Conservation (phyloP, 2,113 vertebrate genomes). For the Dromas ardeola region DNA sequence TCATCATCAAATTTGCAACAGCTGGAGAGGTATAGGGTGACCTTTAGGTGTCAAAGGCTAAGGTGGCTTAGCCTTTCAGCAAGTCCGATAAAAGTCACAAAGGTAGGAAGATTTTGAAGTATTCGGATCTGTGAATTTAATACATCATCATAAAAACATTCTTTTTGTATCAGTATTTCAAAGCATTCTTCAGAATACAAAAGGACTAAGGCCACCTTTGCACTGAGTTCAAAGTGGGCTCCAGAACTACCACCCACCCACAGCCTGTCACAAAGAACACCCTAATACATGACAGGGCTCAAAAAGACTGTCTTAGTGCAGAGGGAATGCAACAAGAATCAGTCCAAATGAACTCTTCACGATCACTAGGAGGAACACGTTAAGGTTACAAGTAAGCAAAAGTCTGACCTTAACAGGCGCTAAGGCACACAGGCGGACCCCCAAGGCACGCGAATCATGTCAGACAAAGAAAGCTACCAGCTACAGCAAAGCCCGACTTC, state of each 20-base stretch:
- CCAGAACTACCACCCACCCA: not conserved
- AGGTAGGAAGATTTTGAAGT: not conserved
- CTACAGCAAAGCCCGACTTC: not conserved
- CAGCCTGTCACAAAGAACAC: accelerated
- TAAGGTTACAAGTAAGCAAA: not conserved
- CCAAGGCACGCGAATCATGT: accelerated
- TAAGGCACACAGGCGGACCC: not conserved
- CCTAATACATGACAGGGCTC: not conserved
- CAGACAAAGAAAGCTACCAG: not conserved
- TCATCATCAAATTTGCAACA: not conserved
- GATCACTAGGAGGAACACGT: not conserved
- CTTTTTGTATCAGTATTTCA: not conserved
- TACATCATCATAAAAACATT: not conserved
- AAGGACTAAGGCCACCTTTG: not conserved
- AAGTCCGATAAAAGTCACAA: not conserved
- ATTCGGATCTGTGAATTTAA: not conserved
- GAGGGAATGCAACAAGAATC: not conserved
- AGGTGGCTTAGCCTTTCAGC: not conserved
- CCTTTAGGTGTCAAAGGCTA: not conserved
- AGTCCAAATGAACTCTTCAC: not conserved
- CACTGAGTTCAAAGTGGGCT: not conserved
- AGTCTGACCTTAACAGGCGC: not conserved
- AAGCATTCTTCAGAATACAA: not conserved
- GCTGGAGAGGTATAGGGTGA: not conserved
- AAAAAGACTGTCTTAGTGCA: not conserved